Evolutionary conservation across 2,888 invertebrate genomes (phyloP), one percentile per base, ranked within the genome.

Genomic region (Marasmarcha lunaedactyla): DNA sequence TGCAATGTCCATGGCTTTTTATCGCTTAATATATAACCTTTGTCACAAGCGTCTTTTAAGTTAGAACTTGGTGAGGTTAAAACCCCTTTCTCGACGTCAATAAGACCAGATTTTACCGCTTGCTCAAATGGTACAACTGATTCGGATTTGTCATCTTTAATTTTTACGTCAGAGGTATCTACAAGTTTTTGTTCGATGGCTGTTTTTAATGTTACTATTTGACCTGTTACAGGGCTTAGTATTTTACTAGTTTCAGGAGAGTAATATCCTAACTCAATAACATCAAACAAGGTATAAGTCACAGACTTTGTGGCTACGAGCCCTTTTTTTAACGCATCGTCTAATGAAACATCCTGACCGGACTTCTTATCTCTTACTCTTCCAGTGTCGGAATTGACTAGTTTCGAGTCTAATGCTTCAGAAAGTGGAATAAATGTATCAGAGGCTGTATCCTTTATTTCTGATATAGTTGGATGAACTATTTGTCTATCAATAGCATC

Each of bases 1-100:
- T 93, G 93, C 43, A 95, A 71, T 0, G 93, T 91, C 87, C 91
- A 89, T 0, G 94, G 94, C 55, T 91, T 89, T 40, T 88, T 87
- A 20, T 92, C 90, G 54, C 90, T 92, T 20, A 94, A 71, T 33
- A 95, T 84, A 59, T 91, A 92, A 5, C 94, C 94, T 61, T 92
- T 93, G 38, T 90, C 88, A 51, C 90, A 88, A 1, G 94, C 95
- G 51, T 91, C 88, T 64, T 93, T 91, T 33, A 95, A 77, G 39
- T 90, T 89, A 58, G 91, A 85, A 45, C 86, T 71, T 0, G 93
- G 93, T 45, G 86, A 86, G 1, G 88, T 88, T 15, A 95, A 70
- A 14, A 89, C 66, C 33, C 93, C 94, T 47, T 84, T 84, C 38
- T 89, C 86, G 35, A 89, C 77, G 63, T 94, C 91, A 13, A 95